phyloP scores from a whole-genome alignment of 2,888 invertebrate species.

The Caenorhabditis becei region DNA sequence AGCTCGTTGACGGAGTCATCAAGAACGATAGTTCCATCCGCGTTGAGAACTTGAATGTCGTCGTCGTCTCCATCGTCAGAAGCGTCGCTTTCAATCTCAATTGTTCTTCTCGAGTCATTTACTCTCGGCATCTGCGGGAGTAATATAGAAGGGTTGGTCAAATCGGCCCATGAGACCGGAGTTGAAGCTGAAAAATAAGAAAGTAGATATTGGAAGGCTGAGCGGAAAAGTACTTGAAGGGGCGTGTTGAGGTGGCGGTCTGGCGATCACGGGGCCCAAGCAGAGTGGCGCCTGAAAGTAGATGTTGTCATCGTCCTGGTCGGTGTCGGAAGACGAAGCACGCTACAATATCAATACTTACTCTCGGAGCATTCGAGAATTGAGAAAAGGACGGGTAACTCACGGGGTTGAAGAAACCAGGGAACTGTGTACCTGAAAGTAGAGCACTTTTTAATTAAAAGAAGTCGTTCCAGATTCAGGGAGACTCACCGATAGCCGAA shows the following conservation, averaged over 20 bases:
- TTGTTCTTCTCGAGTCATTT: background rate
- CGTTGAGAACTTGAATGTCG: conserved; percentile 30
- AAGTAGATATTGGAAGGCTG: background rate
- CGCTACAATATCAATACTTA: conserved; percentile 37
- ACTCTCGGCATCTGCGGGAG: no score
- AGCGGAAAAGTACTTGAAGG: conserved; percentile 11
- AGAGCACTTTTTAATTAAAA: no score
- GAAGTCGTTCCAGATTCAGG: no score
- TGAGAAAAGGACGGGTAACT: conserved; percentile 5
- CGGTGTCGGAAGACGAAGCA: conserved; percentile 46
- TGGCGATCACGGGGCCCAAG: background rate
- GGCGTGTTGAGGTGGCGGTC: background rate
- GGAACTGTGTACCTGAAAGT: no score
- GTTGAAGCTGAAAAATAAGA: background rate
- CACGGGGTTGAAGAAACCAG: conserved; percentile 8
- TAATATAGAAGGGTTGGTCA: conserved; percentile 12
- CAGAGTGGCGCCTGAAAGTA: conserved; percentile 54
- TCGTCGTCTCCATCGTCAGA: background rate
- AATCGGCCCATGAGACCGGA: background rate
- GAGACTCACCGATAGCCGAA: no score
- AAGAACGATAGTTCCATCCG: conserved; percentile 28
- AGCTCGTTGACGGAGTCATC: conserved; percentile 8
- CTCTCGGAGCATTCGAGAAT: conserved; percentile 1
- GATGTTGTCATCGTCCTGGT: conserved; percentile 47
- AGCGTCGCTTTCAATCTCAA: background rate